Base-by-base conservation (phyloP, 2,797 vertebrate genomes). In the Phrynocephalus forsythii region DNA sequence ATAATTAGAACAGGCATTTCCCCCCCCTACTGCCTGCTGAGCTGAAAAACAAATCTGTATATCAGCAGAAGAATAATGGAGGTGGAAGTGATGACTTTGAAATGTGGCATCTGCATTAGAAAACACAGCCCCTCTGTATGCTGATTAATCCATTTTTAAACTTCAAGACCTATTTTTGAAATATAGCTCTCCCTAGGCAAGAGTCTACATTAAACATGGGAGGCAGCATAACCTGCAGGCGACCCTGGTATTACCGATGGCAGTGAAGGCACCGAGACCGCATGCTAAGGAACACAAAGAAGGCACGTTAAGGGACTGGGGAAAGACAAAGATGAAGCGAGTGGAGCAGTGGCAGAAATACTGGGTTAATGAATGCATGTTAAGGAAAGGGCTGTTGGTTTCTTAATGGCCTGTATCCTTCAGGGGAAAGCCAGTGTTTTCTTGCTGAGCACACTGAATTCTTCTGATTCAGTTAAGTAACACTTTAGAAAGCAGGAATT, bases 131-230 rank as follows among this genome's bases (percentile, higher is more conserved):
- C 0, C 18, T n/a, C 83, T 63, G 24, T 68, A 86, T 56, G 84
- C 26, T 66, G n/a, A 85, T 20, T 33, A 67, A 67, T 73, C 60
- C 69, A 26, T 75, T 73, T n/a, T 1, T 3, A 87, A 79, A 18
- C 24, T 28, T 48, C 50, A 26, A 50, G 44, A 22, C 22, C 28
- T 78, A 5, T 22, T 2, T 3, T 89, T 85, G 79, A 86, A 26
- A 8, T 67, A 67, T 83, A 88, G 88, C 87, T 88, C 2, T 86
- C 89, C 78, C 28, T 6, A 28, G 83, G 81, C 33, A 80, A 48
- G 3, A 8, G 16, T 30, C 15, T 63, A 63, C 73, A 63, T n/a
- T 18, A 30, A 75, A 76, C 15, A 48, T n/a, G 30, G n/a, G 28
- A 30, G 48, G 1, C 1, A 9, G 22, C 8, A 15, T 75, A 90